These are phyloP conservation scores for Rhagonycha lutea DNA, from an alignment of 2,888 invertebrate genomes.

Conservation along the genomic window DNA sequence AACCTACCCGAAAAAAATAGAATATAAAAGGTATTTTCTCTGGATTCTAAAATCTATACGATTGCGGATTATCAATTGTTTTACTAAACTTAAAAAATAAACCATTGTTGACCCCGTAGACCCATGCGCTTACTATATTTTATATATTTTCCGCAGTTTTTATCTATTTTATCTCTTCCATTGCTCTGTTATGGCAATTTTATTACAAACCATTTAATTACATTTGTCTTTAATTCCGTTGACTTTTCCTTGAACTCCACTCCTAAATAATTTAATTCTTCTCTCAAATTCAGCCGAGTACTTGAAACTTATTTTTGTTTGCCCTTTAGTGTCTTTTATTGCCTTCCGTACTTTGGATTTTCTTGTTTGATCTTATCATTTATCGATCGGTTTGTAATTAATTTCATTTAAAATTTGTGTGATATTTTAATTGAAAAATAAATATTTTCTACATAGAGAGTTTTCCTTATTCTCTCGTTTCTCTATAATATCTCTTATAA, in stretches of 20 bases:
- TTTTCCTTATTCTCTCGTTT: too few relatives aligned
- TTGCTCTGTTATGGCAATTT: background rate
- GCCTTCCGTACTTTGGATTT: background rate
- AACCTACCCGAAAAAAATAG: background rate
- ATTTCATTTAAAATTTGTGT: too few relatives aligned
- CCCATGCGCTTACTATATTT: background rate
- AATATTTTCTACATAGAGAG: too few relatives aligned
- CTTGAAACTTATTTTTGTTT: background rate
- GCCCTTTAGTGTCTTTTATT: background rate
- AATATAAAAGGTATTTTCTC: background rate
- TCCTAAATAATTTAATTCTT: background rate
- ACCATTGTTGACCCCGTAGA: too few relatives aligned
- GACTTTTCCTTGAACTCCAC: background rate
- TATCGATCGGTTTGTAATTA: background rate
- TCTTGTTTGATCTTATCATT: background rate
- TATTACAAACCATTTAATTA: background rate
- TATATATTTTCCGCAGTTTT: background rate
- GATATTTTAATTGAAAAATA: too few relatives aligned
- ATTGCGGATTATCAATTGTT: background rate
- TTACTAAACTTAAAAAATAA: background rate
- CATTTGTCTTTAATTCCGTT: background rate
- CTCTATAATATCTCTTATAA: too few relatives aligned
- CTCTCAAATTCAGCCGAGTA: background rate
- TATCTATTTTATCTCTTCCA: background rate
- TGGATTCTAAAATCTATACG: background rate